These are phyloP conservation scores for Phoebastria nigripes DNA, from an alignment of 2,797 vertebrate species.

Conservation along the genomic window DNA sequence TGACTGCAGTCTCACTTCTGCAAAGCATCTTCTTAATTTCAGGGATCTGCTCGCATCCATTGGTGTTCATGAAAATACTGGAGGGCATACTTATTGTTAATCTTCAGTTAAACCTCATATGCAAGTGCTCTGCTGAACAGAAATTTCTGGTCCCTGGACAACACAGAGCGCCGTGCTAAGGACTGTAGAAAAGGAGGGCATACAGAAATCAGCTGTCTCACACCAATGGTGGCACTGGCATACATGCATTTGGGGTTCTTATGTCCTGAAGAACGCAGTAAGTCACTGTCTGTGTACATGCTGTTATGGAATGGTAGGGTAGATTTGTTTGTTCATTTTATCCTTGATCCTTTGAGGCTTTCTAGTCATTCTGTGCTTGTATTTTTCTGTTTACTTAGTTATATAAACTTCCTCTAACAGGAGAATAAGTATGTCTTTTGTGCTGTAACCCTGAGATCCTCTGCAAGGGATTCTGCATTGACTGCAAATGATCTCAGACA, in stretches of 20 bases:
- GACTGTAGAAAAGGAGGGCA: not conserved
- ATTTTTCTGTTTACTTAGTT: constrained; percentile 27
- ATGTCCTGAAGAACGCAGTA: not conserved
- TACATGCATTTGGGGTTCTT: not conserved
- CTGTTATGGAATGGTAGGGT: not conserved
- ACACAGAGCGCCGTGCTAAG: not conserved
- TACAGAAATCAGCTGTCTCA: not conserved
- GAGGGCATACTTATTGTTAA: not conserved
- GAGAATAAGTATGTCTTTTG: not conserved
- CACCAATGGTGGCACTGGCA: not conserved
- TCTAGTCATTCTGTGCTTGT: not conserved
- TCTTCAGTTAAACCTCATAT: not conserved
- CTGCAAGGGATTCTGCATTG: not conserved
- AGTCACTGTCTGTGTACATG: not conserved
- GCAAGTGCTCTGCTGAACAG: not conserved
- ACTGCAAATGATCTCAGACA: not conserved
- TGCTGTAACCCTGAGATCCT: not conserved
- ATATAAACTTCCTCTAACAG: constrained; percentile 12
- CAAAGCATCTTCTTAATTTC: not conserved
- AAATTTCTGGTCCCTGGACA: not conserved
- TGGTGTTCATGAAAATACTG: not conserved
- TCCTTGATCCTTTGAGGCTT: not conserved
- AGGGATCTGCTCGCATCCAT: not conserved
- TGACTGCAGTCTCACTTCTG: not conserved
- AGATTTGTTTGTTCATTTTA: not conserved